Evolutionary conservation across 2,113 vertebrate genomes (phyloP).

Genomic region (Psettodes erumei): DNA sequence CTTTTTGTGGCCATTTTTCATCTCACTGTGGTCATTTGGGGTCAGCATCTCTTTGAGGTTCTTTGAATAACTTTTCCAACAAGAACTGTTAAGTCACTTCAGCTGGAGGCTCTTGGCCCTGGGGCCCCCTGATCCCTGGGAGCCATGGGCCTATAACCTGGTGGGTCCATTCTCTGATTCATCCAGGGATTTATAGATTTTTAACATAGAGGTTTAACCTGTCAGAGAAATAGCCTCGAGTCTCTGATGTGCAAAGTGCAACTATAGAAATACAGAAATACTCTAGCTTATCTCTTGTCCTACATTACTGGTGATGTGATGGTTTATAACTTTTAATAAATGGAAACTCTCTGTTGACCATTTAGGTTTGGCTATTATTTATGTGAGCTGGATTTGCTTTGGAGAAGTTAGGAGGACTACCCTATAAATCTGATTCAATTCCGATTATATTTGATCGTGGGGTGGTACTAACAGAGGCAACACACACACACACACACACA

Average conservation of each 20-base stretch:
- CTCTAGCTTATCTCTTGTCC: too few relatives aligned
- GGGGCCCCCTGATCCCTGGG: background rate
- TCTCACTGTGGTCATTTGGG: background rate
- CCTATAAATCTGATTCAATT: conserved; percentile 28
- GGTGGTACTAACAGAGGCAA: conserved; percentile 12
- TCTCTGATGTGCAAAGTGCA: background rate
- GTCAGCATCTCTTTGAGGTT: background rate
- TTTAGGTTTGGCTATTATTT: background rate
- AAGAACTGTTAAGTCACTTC: background rate
- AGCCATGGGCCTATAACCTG: background rate
- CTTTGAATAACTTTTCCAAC: background rate
- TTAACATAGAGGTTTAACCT: background rate
- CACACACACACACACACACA: conserved; percentile 26
- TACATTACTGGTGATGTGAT: background rate
- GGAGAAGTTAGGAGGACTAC: conserved; percentile 4
- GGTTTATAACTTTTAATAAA: conserved; percentile 10
- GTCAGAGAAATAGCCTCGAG: background rate
- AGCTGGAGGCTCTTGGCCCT: background rate
- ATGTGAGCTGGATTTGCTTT: conserved; percentile 17
- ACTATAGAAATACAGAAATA: too few relatives aligned
- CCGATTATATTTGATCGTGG: conserved; percentile 47
- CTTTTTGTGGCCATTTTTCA: background rate
- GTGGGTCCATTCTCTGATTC: background rate
- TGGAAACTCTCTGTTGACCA: background rate
- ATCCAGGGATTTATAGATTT: background rate